Base-by-base conservation (phyloP, 2,888 invertebrate species). In the Malacosoma neustria region DNA sequence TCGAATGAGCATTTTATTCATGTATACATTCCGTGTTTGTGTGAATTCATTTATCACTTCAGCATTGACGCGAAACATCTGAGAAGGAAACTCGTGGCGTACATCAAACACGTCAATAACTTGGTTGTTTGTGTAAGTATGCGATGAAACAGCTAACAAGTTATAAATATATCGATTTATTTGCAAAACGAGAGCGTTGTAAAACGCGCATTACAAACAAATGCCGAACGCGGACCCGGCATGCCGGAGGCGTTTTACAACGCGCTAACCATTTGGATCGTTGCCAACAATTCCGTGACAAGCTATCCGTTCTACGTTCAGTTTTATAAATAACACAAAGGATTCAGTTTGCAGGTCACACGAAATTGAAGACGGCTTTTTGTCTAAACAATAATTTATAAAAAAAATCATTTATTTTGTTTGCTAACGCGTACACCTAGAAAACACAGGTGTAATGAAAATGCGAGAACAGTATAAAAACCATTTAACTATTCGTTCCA, bases 251-350 rank as follows among this genome's bases (percentile, higher is more conserved):
- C 60, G 71, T 76, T 77, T 73, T 71, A 79, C 72, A 73, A 65
- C 62, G 62, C 58, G 65, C 58, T 57, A 70, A 70, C 67, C 51
- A 70, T 75, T 80, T 82, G 84, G 82, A 72, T 57, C 41, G 32
- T 43, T 32, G 48, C 81, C 84, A 84, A 77, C 57, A 70, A 76
- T 81, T 79, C 70, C 65, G 67, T 68, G 74, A 76, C 73, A 74
- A 69, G 66, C 69, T 58, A 69, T 72, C 63, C 62, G 55, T 65
- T 66, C 61, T 61, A 51, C 61, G 61, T 66, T 65, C 56, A 57
- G 50, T 57, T 57, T 62, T 69, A 72, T 65, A 71, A 68, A 72
- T 72, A 72, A 68, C 61, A 63, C 62, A 66, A 61, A 67, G 61
- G 60, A 60, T 61, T 64, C 61, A 55, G 54, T 52, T 57, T 49